Percentiles rank a stretch among this genome's conserved stretches.
phyloP scores from a whole-genome alignment of 2,888 invertebrate genomes.

The Gerris lacustris region DNA sequence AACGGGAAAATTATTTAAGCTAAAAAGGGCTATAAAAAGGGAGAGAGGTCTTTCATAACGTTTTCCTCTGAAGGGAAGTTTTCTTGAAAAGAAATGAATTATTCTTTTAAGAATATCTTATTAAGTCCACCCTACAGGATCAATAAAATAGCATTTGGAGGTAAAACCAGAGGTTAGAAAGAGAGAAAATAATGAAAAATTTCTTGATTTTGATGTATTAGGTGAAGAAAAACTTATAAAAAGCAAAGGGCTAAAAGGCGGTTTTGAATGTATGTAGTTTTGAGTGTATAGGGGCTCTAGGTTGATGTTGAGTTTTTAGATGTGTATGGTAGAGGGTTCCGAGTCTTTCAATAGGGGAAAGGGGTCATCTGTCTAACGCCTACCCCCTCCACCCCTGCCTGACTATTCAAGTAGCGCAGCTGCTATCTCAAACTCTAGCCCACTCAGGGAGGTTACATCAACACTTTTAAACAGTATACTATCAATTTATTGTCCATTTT shows the following conservation, averaged over 20 bases:
- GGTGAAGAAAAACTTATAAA: not conserved
- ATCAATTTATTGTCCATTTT: not conserved
- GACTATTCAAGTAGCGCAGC: slow-evolving; percentile 26
- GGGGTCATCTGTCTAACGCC: slow-evolving; percentile 24
- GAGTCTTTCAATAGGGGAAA: slow-evolving; percentile 20
- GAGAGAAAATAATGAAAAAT: not conserved
- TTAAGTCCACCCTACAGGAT: not conserved
- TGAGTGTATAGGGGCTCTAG: not conserved
- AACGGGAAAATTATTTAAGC: not conserved
- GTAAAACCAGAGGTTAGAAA: not conserved
- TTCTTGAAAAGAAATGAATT: not conserved
- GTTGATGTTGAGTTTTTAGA: not conserved
- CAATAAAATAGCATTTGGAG: not conserved
- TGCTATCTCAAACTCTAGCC: slow-evolving; percentile 19
- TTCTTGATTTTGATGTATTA: not conserved
- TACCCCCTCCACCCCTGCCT: slow-evolving; percentile 17
- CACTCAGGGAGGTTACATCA: slow-evolving; percentile 10
- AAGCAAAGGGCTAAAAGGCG: not conserved
- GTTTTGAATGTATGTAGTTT: not conserved
- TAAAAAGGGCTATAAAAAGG: slow-evolving; percentile 1
- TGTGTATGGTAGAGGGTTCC: not conserved
- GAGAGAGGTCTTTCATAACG: not conserved
- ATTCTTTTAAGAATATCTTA: slow-evolving; percentile 3
- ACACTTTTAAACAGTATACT: not conserved
- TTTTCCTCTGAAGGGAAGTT: not conserved